These are phyloP conservation scores for Pseudomugil tenellus DNA, from an alignment of 2,797 vertebrate species.

Conservation along the genomic window DNA sequence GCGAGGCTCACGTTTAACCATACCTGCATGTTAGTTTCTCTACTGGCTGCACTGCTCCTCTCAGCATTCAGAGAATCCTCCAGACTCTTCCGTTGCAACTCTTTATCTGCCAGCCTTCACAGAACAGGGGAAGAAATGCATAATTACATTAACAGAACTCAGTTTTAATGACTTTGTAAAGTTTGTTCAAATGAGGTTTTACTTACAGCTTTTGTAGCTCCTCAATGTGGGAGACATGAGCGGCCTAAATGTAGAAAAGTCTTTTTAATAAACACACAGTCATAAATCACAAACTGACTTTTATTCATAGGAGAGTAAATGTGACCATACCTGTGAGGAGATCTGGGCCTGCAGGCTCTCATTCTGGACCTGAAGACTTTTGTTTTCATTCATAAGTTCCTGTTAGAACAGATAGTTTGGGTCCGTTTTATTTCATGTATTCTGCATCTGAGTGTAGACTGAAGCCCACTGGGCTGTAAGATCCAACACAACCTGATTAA, in stretches of 20 bases:
- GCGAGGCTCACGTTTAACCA: constrained; percentile 10
- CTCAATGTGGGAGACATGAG: constrained; percentile 91
- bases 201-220: constrained; percentile 96
- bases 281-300: background rate
- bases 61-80: constrained; percentile 94
- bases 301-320: constrained; percentile 11
- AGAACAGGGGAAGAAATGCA: constrained; percentile 3
- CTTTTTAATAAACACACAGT: constrained; percentile 41
- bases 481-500: background rate
- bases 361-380: constrained; percentile 88
- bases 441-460: background rate
- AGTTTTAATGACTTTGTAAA: background rate
- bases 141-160: background rate
- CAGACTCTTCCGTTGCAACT: constrained; percentile 92
- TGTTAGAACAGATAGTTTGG: constrained; percentile 62
- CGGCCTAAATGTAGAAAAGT: constrained; percentile 80
- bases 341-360: constrained; percentile 90
- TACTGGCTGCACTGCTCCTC: constrained; percentile 87
- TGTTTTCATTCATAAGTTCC: constrained; percentile 95
- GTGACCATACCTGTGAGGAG: constrained; percentile 87
- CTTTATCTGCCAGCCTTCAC: constrained; percentile 92
- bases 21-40: constrained; percentile 97
- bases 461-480: background rate
- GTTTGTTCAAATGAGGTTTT: constrained; percentile 15
- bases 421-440: background rate